These are phyloP conservation scores for Hirudinaria manillensis DNA, from an alignment of 2,888 invertebrate genomes.

Conservation along the genomic window DNA sequence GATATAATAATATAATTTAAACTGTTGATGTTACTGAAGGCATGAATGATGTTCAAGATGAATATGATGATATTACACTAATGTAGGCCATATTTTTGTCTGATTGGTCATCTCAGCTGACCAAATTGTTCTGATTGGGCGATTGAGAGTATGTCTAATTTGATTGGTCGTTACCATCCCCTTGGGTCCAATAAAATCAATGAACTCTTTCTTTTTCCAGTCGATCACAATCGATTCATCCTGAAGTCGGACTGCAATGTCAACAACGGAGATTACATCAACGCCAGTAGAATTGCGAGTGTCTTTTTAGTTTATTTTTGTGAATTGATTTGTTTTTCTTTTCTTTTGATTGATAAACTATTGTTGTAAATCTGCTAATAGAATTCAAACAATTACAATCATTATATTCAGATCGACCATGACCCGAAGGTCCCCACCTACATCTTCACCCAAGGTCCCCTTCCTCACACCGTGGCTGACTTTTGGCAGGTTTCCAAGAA, in stretches of 20 bases:
- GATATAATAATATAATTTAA: no score
- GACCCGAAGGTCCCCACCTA: slow-evolving; percentile 26
- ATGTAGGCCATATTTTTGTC: background rate
- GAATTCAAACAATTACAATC: slow-evolving; percentile 2
- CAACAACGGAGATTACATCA: slow-evolving; percentile 30
- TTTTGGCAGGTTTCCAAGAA: slow-evolving; percentile 31
- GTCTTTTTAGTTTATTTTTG: background rate
- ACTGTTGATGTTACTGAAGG: no score
- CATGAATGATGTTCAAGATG: no score
- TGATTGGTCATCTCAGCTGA: no score
- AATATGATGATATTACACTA: no score
- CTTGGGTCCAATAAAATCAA: background rate
- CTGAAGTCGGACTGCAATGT: slow-evolving; percentile 22
- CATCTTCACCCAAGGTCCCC: slow-evolving; percentile 27
- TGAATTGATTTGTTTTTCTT: background rate
- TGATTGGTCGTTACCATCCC: background rate
- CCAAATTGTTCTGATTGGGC: background rate
- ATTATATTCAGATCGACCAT: slow-evolving; percentile 23
- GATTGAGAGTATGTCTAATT: background rate
- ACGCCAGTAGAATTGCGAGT: slow-evolving; percentile 32
- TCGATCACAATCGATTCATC: slow-evolving; percentile 17
- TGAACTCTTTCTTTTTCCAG: background rate
- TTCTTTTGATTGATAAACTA: background rate
- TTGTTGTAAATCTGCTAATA: background rate
- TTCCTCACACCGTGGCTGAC: slow-evolving; percentile 26